Conservation (phyloP, 2,113 vertebrate species). For the Rhombomys opimus region DNA sequence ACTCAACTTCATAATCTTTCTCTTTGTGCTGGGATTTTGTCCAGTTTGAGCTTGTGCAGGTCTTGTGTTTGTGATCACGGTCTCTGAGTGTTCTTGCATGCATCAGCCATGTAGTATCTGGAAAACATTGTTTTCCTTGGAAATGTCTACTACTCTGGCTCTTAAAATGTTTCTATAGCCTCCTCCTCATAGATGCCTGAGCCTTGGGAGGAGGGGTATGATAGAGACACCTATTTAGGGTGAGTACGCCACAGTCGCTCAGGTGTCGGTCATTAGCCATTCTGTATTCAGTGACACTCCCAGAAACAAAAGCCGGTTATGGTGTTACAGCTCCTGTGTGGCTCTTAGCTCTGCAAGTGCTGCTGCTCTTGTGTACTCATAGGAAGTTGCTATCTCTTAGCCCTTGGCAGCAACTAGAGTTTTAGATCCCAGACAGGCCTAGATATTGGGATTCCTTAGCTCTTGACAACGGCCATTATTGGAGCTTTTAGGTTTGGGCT, state of each 20-base stretch:
- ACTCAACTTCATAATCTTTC: neutral
- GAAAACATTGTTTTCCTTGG: neutral
- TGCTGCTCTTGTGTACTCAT: neutral
- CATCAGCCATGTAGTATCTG: neutral
- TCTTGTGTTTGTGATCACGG: neutral
- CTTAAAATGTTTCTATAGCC: neutral
- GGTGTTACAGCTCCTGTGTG: neutral
- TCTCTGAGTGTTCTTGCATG: neutral
- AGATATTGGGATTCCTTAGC: neutral
- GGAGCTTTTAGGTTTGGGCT: neutral
- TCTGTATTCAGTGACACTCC: neutral
- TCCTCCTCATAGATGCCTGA: neutral
- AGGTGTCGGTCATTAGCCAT: neutral
- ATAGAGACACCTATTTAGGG: neutral
- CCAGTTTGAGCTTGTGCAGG: neutral
- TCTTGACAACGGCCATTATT: neutral
- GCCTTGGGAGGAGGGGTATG: neutral
- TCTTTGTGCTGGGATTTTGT: neutral
- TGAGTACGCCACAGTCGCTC: neutral
- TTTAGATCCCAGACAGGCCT: neutral
- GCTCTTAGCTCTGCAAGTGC: neutral
- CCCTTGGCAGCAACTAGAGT: neutral
- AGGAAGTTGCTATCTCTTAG: neutral
- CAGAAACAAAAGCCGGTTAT: neutral
- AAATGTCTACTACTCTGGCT: neutral